Conservation (phyloP, 2,113 vertebrate species). For the Mustela lutreola region DNA sequence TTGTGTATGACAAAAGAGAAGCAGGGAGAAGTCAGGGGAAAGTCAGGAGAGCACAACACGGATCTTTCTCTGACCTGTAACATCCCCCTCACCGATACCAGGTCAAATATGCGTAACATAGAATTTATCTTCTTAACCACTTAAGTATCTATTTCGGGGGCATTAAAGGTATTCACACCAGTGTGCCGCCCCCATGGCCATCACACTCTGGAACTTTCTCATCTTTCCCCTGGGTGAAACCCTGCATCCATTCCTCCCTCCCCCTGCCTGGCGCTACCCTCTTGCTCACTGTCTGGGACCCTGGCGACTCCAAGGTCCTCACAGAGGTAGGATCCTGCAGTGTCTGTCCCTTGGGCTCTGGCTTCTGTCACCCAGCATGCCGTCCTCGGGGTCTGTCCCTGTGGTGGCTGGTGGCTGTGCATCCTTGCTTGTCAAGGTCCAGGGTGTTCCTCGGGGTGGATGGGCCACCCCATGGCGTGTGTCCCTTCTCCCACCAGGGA, state of each 20-base stretch:
- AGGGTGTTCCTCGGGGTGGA: background rate
- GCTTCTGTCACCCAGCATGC: background rate
- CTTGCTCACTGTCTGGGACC: background rate
- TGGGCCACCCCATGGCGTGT: background rate
- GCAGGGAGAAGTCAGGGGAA: background rate
- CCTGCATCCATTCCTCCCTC: no score
- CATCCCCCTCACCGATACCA: background rate
- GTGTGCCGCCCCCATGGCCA: background rate
- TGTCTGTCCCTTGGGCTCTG: background rate
- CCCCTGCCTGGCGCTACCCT: background rate
- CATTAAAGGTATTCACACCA: background rate
- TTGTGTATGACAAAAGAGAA: background rate
- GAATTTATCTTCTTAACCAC: background rate
- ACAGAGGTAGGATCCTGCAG: background rate
- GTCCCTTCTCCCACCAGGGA: background rate
- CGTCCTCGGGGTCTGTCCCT: no score
- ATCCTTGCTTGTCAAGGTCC: background rate
- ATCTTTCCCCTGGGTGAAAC: background rate
- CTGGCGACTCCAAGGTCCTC: background rate
- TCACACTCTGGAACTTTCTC: background rate
- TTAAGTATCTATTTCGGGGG: background rate
- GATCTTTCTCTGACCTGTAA: background rate
- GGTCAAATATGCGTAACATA: background rate
- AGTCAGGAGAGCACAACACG: background rate
- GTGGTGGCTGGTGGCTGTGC: fast-evolving